Evolutionary conservation across 2,113 vertebrate species (phyloP).

Genomic region (Phoenicopterus ruber): DNA sequence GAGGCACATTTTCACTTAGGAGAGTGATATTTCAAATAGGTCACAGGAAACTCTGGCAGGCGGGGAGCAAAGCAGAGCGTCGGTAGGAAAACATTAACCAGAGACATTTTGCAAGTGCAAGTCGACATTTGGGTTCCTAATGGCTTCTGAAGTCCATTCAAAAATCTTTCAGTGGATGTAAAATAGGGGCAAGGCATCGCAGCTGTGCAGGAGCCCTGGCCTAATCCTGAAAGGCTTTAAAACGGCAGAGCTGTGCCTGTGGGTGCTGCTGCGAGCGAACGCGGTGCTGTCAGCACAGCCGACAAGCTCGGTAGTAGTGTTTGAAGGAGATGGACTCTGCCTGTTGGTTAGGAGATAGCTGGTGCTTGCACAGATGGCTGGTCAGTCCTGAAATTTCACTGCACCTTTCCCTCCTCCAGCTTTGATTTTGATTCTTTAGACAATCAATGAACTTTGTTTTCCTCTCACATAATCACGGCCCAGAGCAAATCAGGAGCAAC

Average conservation of each 20-base stretch:
- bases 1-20: constrained; percentile 66
- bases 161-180: constrained; percentile 19
- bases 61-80: constrained; percentile 14
- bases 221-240: neutral
- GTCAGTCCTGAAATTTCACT: neutral
- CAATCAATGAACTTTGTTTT: neutral
- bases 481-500: neutral
- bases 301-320: rapidly evolving
- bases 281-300: neutral
- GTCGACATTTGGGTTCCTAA: constrained; percentile 51
- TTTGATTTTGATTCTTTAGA: neutral
- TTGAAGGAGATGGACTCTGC: neutral
- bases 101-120: constrained; percentile 63
- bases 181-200: neutral
- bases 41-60: constrained; percentile 67
- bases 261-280: neutral
- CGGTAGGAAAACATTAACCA: constrained; percentile 67
- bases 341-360: neutral
- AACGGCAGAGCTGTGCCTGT: neutral
- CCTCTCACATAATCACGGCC: neutral
- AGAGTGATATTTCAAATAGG: constrained; percentile 68
- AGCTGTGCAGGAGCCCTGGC: neutral
- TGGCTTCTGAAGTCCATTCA: constrained; percentile 55
- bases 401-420: neutral
- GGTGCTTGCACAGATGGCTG: neutral